These are phyloP conservation scores for Patiria pectinifera DNA, from an alignment of 53 echinoderm and acorn worm genomes.

Conservation along the genomic window DNA sequence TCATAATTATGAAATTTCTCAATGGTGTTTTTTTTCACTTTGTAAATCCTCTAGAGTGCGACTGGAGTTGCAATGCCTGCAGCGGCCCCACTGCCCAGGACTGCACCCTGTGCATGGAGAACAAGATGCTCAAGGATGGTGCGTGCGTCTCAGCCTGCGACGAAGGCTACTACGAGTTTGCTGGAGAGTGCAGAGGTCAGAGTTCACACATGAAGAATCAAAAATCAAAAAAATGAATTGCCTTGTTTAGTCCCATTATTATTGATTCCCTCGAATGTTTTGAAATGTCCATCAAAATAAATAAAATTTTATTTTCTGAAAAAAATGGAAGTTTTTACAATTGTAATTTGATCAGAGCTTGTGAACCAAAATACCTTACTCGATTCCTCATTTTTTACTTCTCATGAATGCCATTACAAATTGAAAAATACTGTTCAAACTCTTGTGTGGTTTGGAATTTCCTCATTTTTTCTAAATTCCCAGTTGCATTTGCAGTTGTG, in stretches of 20 bases:
- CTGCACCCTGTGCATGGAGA: conserved; percentile 87
- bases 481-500: too few species aligned
- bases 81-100: conserved; percentile 86
- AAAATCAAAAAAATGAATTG: neutral
- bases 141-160: conserved; percentile 80
- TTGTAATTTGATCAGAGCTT: too few species aligned
- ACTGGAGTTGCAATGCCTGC: conserved; percentile 96
- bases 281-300: too few species aligned
- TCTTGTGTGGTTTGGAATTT: too few species aligned
- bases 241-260: neutral
- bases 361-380: too few species aligned
- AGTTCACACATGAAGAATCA: neutral
- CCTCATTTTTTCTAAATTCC: too few species aligned
- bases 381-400: too few species aligned
- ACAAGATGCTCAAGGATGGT: conserved; percentile 75
- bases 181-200: conserved; percentile 87
- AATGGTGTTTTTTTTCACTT: neutral
- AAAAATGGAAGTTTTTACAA: too few species aligned
- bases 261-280: neutral
- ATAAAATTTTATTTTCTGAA: too few species aligned
- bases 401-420: too few species aligned
- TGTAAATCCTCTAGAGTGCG: conserved; percentile 75
- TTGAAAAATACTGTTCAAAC: too few species aligned
- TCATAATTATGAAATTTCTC: neutral
- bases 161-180: conserved; percentile 74